A percentile compares a stretch with the other conserved stretches of the same genome.
Evolutionary conservation across 2,113 vertebrate species (phyloP).

Genomic region (Cygnus atratus): DNA sequence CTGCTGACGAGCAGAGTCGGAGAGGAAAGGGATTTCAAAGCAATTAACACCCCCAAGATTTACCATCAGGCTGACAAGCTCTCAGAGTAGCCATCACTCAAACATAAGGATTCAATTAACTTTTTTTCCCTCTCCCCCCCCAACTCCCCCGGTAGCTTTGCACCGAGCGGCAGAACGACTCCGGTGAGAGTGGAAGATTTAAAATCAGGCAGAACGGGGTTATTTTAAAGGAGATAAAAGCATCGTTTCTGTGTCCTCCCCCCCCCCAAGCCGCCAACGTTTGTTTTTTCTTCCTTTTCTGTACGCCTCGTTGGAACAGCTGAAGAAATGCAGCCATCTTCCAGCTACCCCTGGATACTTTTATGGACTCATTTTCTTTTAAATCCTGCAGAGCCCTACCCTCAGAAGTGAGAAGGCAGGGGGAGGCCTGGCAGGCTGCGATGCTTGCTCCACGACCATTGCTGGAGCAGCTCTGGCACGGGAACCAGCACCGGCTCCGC

Average conservation of each 20-base stretch:
- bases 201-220: slow-evolving; percentile 48
- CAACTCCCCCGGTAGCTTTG: slow-evolving; percentile 6
- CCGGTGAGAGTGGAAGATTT: slow-evolving; percentile 32
- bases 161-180: background rate
- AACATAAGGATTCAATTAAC: slow-evolving; percentile 61
- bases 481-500: background rate
- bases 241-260: background rate
- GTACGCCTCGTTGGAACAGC: background rate
- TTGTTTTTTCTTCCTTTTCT: background rate
- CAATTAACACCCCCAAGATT: slow-evolving; percentile 51
- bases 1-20: background rate
- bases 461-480: background rate
- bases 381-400: background rate
- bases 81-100: slow-evolving; percentile 61
- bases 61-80: slow-evolving; percentile 44
- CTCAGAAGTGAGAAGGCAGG: background rate
- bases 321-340: slow-evolving; percentile 54
- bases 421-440: background rate
- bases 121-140: background rate
- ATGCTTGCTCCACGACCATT: slow-evolving; percentile 15
- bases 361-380: slow-evolving; percentile 11
- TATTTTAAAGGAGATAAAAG: slow-evolving; percentile 48
- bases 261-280: background rate
- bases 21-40: slow-evolving; percentile 17
- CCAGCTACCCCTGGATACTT: slow-evolving; percentile 19